Base-by-base conservation (phyloP, 2,888 invertebrate genomes). In the Lithosia quadra region DNA sequence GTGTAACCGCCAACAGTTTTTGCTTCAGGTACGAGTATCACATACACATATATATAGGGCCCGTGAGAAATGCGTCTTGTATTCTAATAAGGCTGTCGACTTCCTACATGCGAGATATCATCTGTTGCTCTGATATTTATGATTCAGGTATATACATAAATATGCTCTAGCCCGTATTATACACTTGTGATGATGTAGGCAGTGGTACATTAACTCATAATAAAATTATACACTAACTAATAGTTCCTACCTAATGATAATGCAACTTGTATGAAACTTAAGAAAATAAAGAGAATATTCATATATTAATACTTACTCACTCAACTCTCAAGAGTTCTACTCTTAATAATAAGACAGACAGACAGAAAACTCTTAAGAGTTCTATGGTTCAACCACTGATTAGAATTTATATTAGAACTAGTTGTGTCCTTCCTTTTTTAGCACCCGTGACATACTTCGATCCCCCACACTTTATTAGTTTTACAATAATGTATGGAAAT, bases 11-110 rank as follows among this genome's bases (percentile, higher is more conserved):
- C 65, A 69, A 57, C 15, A 60, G 87, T 88, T 88, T 90, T 88
- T 86, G 80, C 78, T 69, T 68, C 63, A 59, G 58, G 71, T 73
- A 49, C 18, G n/a, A 49, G 49, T n/a, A 81, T 84, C 86, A 86
- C 84, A 81, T 87, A 84, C 83, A 72, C 74, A 56, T 64, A 49
- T 64, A 49, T 1, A 9, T n/a, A 69, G 69, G 10, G 70, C 67
- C 74, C 88, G 89, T 90, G 90, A 79, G 85, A 87, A 86, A 85
- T 84, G 84, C 83, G 84, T 84, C 84, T 86, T 86, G 86, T 89
- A 88, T 89, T 89, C 88, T 86, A 89, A 90, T 88, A 83, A 85
- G 85, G 82, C 69, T 57, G 71, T 75, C 39, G 67, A 69, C 75
- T 79, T 80, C 80, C 73, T 73, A 72, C 71, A 69, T 57, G 43